Evolutionary conservation across 2,888 invertebrate species (phyloP).

Genomic region (Eupithecia subumbrata): DNA sequence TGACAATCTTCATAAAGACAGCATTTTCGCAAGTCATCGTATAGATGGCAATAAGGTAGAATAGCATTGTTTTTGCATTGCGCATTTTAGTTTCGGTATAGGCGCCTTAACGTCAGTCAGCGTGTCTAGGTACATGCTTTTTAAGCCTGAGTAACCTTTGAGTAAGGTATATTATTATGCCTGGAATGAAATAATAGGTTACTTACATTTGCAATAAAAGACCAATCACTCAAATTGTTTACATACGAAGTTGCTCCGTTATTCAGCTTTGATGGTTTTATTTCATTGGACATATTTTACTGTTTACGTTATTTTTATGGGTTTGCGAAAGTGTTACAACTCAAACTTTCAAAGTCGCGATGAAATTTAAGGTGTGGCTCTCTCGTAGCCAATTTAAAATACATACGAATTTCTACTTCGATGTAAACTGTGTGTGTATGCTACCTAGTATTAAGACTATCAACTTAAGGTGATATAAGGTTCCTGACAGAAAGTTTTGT

Average conservation of each 20-base stretch:
- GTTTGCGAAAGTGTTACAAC: slow-evolving; percentile 23
- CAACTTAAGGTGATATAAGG: not conserved
- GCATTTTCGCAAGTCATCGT: not conserved
- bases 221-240: not conserved
- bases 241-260: not conserved
- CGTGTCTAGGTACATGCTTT: no score
- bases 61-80: not conserved
- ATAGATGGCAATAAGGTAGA: not conserved
- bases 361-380: slow-evolving; percentile 18
- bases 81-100: not conserved
- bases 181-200: not conserved
- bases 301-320: slow-evolving; percentile 25
- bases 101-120: not conserved
- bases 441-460: not conserved
- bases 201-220: not conserved
- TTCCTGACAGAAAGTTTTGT: not conserved
- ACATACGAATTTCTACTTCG: slow-evolving; percentile 2
- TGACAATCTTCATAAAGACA: not conserved
- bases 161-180: not conserved
- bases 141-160: no score
- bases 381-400: slow-evolving; percentile 5
- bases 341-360: slow-evolving; percentile 26
- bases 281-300: slow-evolving; percentile 13
- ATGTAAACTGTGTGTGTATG: not conserved
- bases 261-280: slow-evolving; percentile 15